Conservation (phyloP, 2,888 invertebrate genomes). For the Notodonta ziczac region DNA sequence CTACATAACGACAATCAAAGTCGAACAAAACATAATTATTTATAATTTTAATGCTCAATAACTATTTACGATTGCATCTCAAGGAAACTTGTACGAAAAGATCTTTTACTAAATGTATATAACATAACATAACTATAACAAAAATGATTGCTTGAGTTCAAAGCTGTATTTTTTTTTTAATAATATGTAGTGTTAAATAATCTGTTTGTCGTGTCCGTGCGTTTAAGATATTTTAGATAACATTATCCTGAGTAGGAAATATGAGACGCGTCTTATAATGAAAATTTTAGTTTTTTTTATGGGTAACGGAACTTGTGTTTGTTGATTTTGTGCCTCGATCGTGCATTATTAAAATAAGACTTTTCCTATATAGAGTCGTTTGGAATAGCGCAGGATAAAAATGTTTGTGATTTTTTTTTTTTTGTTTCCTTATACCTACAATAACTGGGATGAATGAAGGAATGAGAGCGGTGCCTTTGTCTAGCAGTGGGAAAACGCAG, state of each 20-base stretch:
- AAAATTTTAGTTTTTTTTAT: not conserved
- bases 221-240: slow-evolving; percentile 2
- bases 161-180: not conserved
- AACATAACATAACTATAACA: not conserved
- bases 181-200: not conserved
- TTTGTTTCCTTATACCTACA: too few species aligned
- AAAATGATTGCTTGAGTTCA: not conserved
- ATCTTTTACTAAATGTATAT: not conserved
- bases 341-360: too few species aligned
- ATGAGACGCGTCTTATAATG: not conserved
- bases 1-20: not conserved
- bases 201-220: slow-evolving; percentile 1
- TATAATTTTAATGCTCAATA: slow-evolving; percentile 11
- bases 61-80: slow-evolving; percentile 10
- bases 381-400: too few species aligned
- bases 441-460: too few species aligned
- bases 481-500: too few species aligned
- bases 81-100: slow-evolving; percentile 13
- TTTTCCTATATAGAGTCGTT: too few species aligned
- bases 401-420: too few species aligned
- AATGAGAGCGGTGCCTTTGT: too few species aligned
- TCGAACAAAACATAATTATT: slow-evolving; percentile 2
- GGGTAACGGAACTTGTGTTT: too few species aligned
- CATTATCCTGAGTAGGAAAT: not conserved
- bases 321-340: too few species aligned